Conservation (phyloP, 1,140 invertebrate genomes). For the Hesperophylax magnus region DNA sequence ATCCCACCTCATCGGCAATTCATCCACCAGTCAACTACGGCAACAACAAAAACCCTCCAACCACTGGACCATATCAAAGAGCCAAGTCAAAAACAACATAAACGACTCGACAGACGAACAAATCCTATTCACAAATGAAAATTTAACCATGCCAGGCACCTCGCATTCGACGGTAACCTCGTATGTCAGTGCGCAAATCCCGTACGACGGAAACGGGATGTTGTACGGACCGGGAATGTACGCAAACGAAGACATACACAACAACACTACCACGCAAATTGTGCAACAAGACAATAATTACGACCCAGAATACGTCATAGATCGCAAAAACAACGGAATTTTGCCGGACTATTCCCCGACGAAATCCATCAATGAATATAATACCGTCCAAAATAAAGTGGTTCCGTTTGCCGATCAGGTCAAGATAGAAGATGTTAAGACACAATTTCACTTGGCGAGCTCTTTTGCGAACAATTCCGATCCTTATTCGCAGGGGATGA, state of each 20-base stretch:
- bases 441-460: background rate
- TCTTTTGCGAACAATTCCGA: slow-evolving; percentile 56
- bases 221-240: slow-evolving; percentile 55
- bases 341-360: slow-evolving; percentile 54
- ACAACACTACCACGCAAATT: background rate
- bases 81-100: slow-evolving; percentile 61
- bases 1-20: slow-evolving; percentile 64
- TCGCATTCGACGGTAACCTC: slow-evolving; percentile 38
- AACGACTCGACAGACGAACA: slow-evolving; percentile 67
- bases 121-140: slow-evolving; percentile 68
- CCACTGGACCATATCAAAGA: slow-evolving; percentile 69
- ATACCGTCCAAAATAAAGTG: background rate
- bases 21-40: slow-evolving; percentile 49
- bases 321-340: slow-evolving; percentile 38
- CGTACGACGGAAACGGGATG: slow-evolving; percentile 45
- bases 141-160: slow-evolving; percentile 57
- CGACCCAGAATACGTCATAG: slow-evolving; percentile 50
- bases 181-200: slow-evolving; percentile 17
- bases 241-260: slow-evolving; percentile 27
- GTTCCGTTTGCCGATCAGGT: slow-evolving; percentile 20
- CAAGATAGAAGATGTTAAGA: slow-evolving; percentile 24
- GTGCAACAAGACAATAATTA: slow-evolving; percentile 43
- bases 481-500: slow-evolving; percentile 47
- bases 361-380: slow-evolving; percentile 52
- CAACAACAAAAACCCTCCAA: slow-evolving; percentile 63